Evolutionary conservation across 2,113 vertebrate species (phyloP).

Genomic region (Mastomys coucha): DNA sequence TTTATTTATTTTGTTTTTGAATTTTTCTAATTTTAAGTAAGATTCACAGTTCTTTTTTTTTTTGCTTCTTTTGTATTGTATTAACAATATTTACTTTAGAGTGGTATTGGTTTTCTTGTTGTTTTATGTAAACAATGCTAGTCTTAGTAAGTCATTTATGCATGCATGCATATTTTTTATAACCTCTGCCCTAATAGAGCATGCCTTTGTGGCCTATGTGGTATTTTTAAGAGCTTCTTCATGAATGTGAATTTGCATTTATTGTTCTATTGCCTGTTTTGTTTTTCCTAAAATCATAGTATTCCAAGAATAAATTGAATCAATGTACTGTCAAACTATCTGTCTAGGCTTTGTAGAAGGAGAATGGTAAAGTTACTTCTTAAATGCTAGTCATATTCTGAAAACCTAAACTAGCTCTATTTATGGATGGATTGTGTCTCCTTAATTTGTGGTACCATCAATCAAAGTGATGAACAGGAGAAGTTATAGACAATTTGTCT

Average conservation of each 20-base stretch:
- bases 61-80: neutral
- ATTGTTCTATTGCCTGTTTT: neutral
- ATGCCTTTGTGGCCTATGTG: neutral
- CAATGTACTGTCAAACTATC: neutral
- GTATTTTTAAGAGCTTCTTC: neutral
- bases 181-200: neutral
- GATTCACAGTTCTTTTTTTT: neutral
- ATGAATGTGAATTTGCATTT: neutral
- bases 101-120: neutral
- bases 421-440: neutral
- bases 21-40: conserved; percentile 8
- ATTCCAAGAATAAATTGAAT: neutral
- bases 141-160: neutral
- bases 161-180: neutral
- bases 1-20: conserved; percentile 8
- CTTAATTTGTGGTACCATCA: neutral
- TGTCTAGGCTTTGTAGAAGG: neutral
- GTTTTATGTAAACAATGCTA: neutral
- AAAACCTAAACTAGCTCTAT: neutral
- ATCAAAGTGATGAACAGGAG: neutral
- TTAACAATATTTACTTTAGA: neutral
- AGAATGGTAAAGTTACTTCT: neutral
- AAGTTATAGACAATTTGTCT: neutral
- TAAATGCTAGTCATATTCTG: neutral
- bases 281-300: neutral